phyloP scores from a whole-genome alignment of 2,797 vertebrate genomes.

The Tadarida brasiliensis region DNA sequence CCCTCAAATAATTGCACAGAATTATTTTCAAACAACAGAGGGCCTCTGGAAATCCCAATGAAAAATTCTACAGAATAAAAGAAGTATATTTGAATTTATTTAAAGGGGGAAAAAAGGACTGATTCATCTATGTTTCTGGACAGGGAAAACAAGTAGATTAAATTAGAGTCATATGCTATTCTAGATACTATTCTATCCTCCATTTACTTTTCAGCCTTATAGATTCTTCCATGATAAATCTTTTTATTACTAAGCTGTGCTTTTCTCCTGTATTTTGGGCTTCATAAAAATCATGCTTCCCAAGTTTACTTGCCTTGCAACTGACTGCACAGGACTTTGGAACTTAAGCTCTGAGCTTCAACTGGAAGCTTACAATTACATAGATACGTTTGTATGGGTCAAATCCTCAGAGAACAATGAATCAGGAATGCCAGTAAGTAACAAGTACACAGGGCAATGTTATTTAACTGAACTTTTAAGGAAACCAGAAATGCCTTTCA shows the following conservation, averaged over 20 bases:
- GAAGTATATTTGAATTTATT: slow-evolving; percentile 31
- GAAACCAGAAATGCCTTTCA: slow-evolving; percentile 40
- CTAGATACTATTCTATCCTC: background rate
- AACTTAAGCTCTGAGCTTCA: slow-evolving; percentile 33
- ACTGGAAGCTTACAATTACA: background rate
- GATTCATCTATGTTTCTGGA: background rate
- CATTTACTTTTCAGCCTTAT: background rate
- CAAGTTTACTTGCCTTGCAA: slow-evolving; percentile 16
- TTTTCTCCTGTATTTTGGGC: background rate
- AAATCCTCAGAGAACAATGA: slow-evolving; percentile 43
- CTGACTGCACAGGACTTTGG: slow-evolving; percentile 8
- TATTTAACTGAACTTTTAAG: slow-evolving; percentile 40
- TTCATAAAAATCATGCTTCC: slow-evolving; percentile 47
- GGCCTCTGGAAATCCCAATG: slow-evolving; percentile 23
- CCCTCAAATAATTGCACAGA: background rate
- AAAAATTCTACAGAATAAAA: background rate
- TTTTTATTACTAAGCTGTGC: background rate
- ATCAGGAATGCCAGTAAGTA: slow-evolving; percentile 30
- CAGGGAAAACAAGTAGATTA: background rate
- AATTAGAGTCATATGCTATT: background rate
- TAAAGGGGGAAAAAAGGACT: slow-evolving; percentile 32
- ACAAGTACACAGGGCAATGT: background rate
- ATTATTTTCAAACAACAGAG: slow-evolving; percentile 38
- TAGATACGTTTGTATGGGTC: background rate
- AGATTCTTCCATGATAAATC: background rate